phyloP scores from a whole-genome alignment of 2,888 invertebrate species.

The Morinoia aosen region DNA sequence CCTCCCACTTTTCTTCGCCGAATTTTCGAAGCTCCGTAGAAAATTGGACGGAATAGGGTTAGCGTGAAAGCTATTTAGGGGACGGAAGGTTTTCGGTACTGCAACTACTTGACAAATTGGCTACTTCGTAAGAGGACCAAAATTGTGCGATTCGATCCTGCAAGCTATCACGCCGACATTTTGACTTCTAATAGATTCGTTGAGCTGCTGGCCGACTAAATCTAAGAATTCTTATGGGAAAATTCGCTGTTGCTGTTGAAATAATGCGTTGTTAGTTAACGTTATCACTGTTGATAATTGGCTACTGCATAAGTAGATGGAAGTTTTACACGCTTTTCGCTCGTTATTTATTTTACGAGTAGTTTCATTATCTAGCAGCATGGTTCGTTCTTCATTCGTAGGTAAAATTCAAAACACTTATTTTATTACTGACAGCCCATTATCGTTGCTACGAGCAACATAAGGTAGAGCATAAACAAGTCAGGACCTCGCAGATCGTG shows the following conservation, averaged over 20 bases:
- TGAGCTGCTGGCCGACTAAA: background rate
- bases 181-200: background rate
- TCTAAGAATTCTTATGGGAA: background rate
- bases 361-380: too few species aligned
- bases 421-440: background rate
- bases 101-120: slow-evolving; percentile 45
- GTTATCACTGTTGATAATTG: background rate
- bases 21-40: slow-evolving; percentile 41
- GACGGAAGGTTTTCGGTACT: slow-evolving; percentile 32
- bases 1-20: background rate
- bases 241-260: background rate
- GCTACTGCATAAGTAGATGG: too few species aligned
- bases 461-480: background rate
- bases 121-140: slow-evolving; percentile 25
- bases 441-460: background rate
- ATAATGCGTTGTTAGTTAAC: background rate
- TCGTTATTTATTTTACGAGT: too few species aligned
- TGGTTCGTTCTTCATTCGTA: too few species aligned
- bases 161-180: slow-evolving; percentile 3
- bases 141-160: slow-evolving; percentile 20
- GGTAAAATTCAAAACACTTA: background rate
- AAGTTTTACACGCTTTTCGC: too few species aligned
- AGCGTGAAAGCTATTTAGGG: slow-evolving; percentile 48
- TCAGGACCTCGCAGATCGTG: background rate
- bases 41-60: slow-evolving; percentile 49